Conservation (phyloP, 2,888 invertebrate species). For the Apamea monoglypha region DNA sequence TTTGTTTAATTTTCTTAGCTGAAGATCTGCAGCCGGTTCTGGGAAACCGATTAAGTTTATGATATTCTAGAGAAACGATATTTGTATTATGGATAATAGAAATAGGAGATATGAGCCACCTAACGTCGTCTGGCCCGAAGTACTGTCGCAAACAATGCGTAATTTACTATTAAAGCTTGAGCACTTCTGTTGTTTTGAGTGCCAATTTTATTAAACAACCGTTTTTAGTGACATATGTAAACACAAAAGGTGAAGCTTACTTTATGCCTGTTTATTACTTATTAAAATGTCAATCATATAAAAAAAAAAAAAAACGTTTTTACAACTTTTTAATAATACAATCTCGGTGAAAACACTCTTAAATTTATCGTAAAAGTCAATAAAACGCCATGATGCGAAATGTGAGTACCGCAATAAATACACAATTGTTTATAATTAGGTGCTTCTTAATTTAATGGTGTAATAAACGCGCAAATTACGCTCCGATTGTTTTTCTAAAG, state of each 20-base stretch:
- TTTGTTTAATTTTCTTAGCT: slow-evolving; percentile 66
- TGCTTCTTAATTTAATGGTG: slow-evolving; percentile 83
- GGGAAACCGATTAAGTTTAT: slow-evolving; percentile 44
- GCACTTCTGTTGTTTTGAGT: not conserved
- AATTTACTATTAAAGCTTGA: slow-evolving; percentile 7
- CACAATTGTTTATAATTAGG: slow-evolving; percentile 83
- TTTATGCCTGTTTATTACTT: not conserved
- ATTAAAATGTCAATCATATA: slow-evolving; percentile 18
- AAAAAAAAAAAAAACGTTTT: slow-evolving; percentile 25
- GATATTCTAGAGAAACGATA: slow-evolving; percentile 31
- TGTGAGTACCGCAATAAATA: slow-evolving; percentile 80
- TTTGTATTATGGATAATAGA: not conserved
- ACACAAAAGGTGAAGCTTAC: slow-evolving; percentile 7
- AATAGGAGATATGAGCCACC: slow-evolving; percentile 19
- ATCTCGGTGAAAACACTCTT: slow-evolving; percentile 61
- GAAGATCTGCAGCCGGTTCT: slow-evolving; percentile 61
- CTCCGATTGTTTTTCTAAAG: slow-evolving; percentile 76
- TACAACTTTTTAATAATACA: slow-evolving; percentile 47
- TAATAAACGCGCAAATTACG: slow-evolving; percentile 83
- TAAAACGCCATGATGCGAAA: slow-evolving; percentile 66
- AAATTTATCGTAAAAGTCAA: slow-evolving; percentile 61
- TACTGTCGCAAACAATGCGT: slow-evolving; percentile 22
- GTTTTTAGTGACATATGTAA: not conserved
- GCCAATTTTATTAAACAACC: not conserved
- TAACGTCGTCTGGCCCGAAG: not conserved